Conservation (phyloP, 2,888 invertebrate species). For the Cosmopolites sordidus region DNA sequence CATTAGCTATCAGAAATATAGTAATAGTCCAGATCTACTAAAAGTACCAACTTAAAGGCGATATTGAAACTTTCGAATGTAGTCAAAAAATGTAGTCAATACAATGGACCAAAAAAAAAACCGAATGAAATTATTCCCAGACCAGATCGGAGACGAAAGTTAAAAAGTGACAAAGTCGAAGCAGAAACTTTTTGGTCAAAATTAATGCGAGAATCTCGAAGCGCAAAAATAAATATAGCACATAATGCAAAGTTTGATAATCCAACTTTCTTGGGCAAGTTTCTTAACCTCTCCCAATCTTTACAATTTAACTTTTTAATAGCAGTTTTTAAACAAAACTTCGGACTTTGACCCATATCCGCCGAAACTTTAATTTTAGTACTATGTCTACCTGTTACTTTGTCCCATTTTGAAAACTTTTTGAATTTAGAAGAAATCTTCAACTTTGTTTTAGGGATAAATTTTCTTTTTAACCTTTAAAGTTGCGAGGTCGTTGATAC, state of each 20-base stretch:
- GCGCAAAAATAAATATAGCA: slow-evolving; percentile 34
- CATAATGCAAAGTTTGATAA: slow-evolving; percentile 39
- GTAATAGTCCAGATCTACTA: too few species aligned
- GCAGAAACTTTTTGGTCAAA: background rate
- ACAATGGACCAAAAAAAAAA: too few species aligned
- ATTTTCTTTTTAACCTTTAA: slow-evolving; percentile 10
- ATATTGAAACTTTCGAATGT: too few species aligned
- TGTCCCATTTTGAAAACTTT: slow-evolving; percentile 25
- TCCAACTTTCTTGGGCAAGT: slow-evolving; percentile 37
- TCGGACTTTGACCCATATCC: slow-evolving; percentile 39
- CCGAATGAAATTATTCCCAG: too few species aligned
- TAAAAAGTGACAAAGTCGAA: background rate
- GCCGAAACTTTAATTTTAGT: slow-evolving; percentile 35
- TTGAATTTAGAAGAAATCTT: slow-evolving; percentile 26
- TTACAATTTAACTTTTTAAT: slow-evolving; percentile 40
- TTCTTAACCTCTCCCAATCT: slow-evolving; percentile 35
- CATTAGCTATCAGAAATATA: too few species aligned
- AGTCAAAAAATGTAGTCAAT: too few species aligned
- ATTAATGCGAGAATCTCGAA: slow-evolving; percentile 4
- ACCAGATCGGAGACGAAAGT: background rate
- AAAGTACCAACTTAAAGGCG: too few species aligned
- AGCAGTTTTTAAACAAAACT: slow-evolving; percentile 41
- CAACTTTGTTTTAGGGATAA: slow-evolving; percentile 27
- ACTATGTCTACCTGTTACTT: slow-evolving; percentile 31
- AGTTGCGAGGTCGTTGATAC: slow-evolving; percentile 3